phyloP scores from a whole-genome alignment of 2,888 invertebrate species.

The Glaucopsyche alexis region DNA sequence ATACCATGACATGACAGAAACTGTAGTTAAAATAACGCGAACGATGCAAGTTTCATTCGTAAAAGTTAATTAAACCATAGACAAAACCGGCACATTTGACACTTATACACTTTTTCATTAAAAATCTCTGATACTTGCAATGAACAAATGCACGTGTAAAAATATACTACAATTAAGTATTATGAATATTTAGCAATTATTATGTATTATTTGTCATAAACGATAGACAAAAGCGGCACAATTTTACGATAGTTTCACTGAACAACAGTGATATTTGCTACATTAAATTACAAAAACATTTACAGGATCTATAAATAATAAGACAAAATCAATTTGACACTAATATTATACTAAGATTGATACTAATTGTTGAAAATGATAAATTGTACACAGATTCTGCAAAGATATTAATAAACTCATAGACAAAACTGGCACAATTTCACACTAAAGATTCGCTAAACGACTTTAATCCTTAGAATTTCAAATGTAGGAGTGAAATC shows the following conservation, averaged over 20 bases:
- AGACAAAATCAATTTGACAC: no score
- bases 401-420: not conserved
- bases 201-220: no score
- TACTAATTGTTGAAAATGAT: no score
- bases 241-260: not conserved
- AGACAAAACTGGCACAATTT: not conserved
- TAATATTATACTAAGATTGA: no score
- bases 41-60: no score
- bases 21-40: no score
- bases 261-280: constrained; percentile 60
- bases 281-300: no score
- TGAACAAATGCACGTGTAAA: not conserved
- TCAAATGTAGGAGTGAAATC: no score
- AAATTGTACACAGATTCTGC: no score
- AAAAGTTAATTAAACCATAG: not conserved
- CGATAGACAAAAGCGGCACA: no score
- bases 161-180: not conserved
- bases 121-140: not conserved
- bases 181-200: no score
- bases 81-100: not conserved
- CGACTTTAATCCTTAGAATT: constrained; percentile 64
- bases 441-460: not conserved
- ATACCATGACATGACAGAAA: not conserved
- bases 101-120: not conserved
- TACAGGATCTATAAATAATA: no score